Conservation (phyloP, 2,888 invertebrate species). For the Drosophila anceps region DNA sequence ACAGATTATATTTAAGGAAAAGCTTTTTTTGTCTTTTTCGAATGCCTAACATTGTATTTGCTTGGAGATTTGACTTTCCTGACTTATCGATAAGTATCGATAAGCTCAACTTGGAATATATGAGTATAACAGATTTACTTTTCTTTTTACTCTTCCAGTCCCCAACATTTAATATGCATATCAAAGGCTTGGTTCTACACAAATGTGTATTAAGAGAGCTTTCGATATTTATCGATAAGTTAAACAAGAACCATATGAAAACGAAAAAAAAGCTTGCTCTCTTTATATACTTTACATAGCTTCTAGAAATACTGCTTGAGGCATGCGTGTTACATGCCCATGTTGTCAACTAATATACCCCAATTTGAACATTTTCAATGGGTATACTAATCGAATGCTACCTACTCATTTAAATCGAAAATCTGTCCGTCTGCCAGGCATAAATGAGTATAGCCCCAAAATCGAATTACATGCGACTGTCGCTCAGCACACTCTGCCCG, state of each 20-base stretch:
- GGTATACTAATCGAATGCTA: conserved; percentile 3
- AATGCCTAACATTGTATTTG: background rate
- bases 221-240: background rate
- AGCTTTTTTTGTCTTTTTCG: background rate
- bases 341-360: background rate
- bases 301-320: too few species aligned
- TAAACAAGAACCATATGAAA: background rate
- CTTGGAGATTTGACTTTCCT: background rate
- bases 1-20: too few species aligned
- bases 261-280: background rate
- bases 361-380: background rate
- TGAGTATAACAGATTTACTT: background rate
- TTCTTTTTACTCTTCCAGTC: background rate
- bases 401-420: conserved; percentile 27
- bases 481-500: conserved; percentile 15
- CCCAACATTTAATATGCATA: background rate
- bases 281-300: background rate
- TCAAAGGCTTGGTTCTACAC: background rate
- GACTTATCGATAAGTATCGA: background rate
- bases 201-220: background rate
- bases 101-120: accelerated
- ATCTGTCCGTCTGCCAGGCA: conserved; percentile 30
- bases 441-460: conserved; percentile 63
- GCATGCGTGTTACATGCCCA: too few species aligned
- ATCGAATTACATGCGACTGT: conserved; percentile 65